These are phyloP conservation scores for Chelonia mydas DNA, from an alignment of 2,797 vertebrate species.

Conservation along the genomic window DNA sequence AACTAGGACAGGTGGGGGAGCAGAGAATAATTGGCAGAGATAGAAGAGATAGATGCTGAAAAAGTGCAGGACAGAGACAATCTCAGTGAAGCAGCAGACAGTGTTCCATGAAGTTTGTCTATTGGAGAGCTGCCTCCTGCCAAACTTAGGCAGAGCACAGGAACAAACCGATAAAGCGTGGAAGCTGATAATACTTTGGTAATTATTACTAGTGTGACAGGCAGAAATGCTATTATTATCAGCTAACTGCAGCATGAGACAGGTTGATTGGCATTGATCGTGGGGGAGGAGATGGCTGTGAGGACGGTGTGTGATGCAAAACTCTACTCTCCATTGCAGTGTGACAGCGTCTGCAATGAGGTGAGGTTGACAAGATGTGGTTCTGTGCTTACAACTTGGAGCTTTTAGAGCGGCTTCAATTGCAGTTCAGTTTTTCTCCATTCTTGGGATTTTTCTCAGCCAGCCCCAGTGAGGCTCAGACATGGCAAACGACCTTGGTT, in stretches of 20 bases:
- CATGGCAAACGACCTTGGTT: neutral
- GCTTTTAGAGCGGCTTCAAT: neutral
- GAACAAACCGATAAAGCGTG: neutral
- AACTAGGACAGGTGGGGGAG: neutral
- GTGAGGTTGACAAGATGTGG: too few relatives aligned
- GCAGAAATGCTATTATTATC: neutral
- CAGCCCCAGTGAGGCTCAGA: neutral
- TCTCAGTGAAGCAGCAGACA: neutral
- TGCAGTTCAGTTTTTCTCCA: neutral
- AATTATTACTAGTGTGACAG: neutral
- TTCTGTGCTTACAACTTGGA: neutral
- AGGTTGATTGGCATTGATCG: neutral
- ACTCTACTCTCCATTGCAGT: neutral
- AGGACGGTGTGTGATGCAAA: neutral
- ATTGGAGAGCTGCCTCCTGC: neutral
- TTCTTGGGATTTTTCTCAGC: neutral
- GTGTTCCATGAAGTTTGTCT: neutral
- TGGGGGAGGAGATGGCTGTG: neutral
- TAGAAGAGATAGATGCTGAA: neutral
- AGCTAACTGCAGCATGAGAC: neutral
- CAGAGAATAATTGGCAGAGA: neutral
- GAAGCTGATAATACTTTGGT: neutral
- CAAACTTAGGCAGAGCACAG: neutral
- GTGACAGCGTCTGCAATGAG: accelerated
- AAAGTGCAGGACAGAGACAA: neutral